Evolutionary conservation across 1,140 invertebrate species (phyloP).

Genomic region (Panonychus citri): DNA sequence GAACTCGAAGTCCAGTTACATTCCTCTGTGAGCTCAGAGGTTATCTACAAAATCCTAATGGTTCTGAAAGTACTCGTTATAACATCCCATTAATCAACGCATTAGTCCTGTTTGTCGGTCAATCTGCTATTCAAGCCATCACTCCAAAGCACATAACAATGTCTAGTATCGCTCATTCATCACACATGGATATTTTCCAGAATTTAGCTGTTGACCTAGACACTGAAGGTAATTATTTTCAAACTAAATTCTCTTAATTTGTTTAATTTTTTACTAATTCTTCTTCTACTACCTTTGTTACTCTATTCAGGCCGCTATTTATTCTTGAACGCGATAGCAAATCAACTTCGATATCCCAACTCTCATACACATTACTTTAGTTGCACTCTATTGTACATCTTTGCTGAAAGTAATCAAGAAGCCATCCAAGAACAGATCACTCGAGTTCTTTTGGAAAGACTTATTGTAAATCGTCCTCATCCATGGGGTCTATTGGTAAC

Average conservation of each 20-base stretch:
- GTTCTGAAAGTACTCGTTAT: slow-evolving; percentile 22
- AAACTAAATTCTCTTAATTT: slow-evolving; percentile 1
- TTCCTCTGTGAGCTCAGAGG: slow-evolving; percentile 75
- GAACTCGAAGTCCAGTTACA: slow-evolving; percentile 75
- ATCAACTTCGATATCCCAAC: slow-evolving; percentile 94
- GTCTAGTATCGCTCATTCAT: slow-evolving; percentile 82
- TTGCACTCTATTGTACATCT: slow-evolving; percentile 82
- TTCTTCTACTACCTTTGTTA: slow-evolving; percentile 6
- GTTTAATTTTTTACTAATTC: slow-evolving; percentile 3
- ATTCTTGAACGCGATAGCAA: slow-evolving; percentile 92
- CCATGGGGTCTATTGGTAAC: slow-evolving; percentile 97
- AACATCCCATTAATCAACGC: slow-evolving; percentile 92
- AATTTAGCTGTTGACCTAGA: slow-evolving; percentile 91
- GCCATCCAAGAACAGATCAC: slow-evolving; percentile 66
- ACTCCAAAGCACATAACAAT: slow-evolving; percentile 63
- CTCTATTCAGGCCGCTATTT: slow-evolving; percentile 45
- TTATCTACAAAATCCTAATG: slow-evolving; percentile 40
- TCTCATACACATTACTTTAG: slow-evolving; percentile 99
- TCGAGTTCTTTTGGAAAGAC: slow-evolving; percentile 73
- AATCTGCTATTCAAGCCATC: slow-evolving; percentile 54
- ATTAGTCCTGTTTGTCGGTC: slow-evolving; percentile 87
- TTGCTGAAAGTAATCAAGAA: slow-evolving; percentile 91
- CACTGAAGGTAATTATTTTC: slow-evolving; percentile 47
- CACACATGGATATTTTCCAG: slow-evolving; percentile 99
- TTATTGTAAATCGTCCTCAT: slow-evolving; percentile 94